Conservation (phyloP, 2,113 vertebrate species). For the Oostethus manadensis region DNA sequence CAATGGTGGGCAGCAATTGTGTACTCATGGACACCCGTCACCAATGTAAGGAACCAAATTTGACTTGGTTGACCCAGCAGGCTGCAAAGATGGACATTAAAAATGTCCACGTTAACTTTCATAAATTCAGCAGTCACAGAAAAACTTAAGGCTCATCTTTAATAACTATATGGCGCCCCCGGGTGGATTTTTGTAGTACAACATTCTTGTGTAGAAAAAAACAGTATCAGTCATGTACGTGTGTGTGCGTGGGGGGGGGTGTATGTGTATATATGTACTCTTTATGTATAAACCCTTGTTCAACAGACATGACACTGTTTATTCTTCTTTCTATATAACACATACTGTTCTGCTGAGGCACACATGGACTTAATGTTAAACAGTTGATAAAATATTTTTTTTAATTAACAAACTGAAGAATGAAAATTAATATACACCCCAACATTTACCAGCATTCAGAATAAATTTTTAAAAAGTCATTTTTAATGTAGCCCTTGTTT, state of each 20-base stretch:
- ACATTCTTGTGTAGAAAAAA: slow-evolving; percentile 6
- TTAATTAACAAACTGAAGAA: too few relatives aligned
- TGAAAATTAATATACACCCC: too few relatives aligned
- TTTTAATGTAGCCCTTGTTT: slow-evolving; percentile 3
- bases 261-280: slow-evolving; percentile 8
- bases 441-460: too few relatives aligned
- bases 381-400: not conserved
- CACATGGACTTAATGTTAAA: slow-evolving; percentile 14
- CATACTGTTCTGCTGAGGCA: slow-evolving; percentile 12
- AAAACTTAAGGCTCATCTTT: not conserved
- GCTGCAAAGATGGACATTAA: not conserved
- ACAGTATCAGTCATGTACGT: slow-evolving; percentile 11
- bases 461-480: not conserved
- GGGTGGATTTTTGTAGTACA: slow-evolving; percentile 30
- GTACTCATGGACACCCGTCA: slow-evolving; percentile 29
- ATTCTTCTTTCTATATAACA: too few relatives aligned
- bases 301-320: too few relatives aligned
- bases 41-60: not conserved
- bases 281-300: too few relatives aligned
- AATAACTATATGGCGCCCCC: slow-evolving; percentile 25
- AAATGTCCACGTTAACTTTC: not conserved
- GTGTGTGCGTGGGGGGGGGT: slow-evolving; percentile 34
- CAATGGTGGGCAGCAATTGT: slow-evolving; percentile 7
- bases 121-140: slow-evolving; percentile 8
- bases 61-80: not conserved